Base-by-base conservation (phyloP, 1,140 invertebrate genomes). In the Formica selysi region DNA sequence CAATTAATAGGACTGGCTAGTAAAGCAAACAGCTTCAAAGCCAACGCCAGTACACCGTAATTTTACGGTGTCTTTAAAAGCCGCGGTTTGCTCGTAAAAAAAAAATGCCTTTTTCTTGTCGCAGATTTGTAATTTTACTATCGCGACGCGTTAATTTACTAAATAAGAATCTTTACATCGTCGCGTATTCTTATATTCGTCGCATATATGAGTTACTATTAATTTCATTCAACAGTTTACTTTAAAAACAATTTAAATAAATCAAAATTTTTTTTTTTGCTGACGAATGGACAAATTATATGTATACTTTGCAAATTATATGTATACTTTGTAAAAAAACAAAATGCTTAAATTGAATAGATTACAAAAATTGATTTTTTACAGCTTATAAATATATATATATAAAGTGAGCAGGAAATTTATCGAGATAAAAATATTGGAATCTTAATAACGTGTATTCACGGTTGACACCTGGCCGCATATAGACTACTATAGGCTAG, bases 1-100 rank as follows among this genome's bases (percentile, higher is more conserved):
- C 79, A 73, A 83, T 83, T 83, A 83, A 83, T 83, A 16, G 16
- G 38, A 62, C 68, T 41, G 38, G 26, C 38, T 44, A 68, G 68
- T 73, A 61, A 61, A 74, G 29, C 71, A 74, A 83, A 74, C 68
- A 74, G 57, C 54, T 83, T 83, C 79, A 74, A 83, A 83, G 79
- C 48, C 48, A 8, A 13, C 68, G 68, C 54, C 19, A 36, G 26
- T 22, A 38, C 54, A 16, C 32, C 67, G 54, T 83, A 83, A 83
- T 83, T 83, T 83, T 83, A 83, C 36, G 68, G 38, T 38, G 68
- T 38, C 11, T 36, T 83, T 83, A 61, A 83, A 74, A 83, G 26
- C 54, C n/a, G 68, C 19, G 79, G 48, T 71, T 41, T 22, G 3
- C 13, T 1, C 36, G 13, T 13, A 78, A 73, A 83, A 61, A n/a